phyloP scores from a whole-genome alignment of 2,113 vertebrate genomes.

The Mormyrus lacerda region DNA sequence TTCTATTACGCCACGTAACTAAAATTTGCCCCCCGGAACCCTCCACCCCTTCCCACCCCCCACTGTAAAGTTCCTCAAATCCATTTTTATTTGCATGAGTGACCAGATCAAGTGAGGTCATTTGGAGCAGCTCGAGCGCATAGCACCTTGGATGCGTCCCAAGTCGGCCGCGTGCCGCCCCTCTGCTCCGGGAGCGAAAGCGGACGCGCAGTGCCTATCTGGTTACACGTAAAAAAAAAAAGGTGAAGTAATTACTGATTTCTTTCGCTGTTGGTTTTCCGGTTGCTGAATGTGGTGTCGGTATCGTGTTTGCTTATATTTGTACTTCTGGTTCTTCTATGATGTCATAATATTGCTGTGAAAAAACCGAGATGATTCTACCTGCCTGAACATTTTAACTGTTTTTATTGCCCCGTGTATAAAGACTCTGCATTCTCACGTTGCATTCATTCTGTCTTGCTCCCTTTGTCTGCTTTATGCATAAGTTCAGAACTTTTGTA shows the following conservation, averaged over 20 bases:
- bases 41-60: background rate
- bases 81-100: background rate
- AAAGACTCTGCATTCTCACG: background rate
- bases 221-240: slow-evolving; percentile 26
- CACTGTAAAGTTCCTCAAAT: background rate
- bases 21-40: background rate
- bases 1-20: background rate
- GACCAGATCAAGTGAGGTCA: background rate
- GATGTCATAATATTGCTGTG: slow-evolving; percentile 53
- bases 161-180: slow-evolving; percentile 6
- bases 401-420: background rate
- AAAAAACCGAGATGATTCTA: slow-evolving; percentile 41
- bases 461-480: background rate
- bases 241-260: slow-evolving; percentile 4
- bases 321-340: slow-evolving; percentile 47
- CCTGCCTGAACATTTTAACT: slow-evolving; percentile 4
- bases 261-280: slow-evolving; percentile 36
- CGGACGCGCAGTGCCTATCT: slow-evolving; percentile 52
- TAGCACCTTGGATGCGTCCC: background rate
- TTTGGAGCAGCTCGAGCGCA: background rate
- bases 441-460: background rate
- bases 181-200: slow-evolving; percentile 12
- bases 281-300: slow-evolving; percentile 38
- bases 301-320: slow-evolving; percentile 48
- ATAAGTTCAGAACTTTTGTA: background rate